These are phyloP conservation scores for Orycteropus afer DNA, from an alignment of 2,113 vertebrate species.

Conservation along the genomic window DNA sequence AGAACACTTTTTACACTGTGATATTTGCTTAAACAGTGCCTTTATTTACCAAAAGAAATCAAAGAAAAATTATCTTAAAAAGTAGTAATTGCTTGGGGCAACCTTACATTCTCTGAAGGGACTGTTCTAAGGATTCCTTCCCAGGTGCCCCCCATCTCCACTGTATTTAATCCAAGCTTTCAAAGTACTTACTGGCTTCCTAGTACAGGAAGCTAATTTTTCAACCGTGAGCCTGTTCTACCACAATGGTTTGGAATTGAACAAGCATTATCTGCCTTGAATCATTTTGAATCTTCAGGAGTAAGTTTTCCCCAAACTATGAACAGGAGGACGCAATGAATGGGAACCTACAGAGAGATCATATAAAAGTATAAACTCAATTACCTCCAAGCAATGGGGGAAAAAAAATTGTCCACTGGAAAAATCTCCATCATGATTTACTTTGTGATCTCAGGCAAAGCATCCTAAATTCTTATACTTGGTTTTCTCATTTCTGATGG, in stretches of 20 bases:
- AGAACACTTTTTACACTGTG: neutral
- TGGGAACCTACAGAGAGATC: neutral
- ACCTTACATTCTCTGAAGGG: neutral
- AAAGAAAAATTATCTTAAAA: neutral
- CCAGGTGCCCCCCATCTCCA: rapidly evolving
- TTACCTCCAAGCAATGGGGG: neutral
- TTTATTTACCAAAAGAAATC: neutral
- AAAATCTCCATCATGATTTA: neutral
- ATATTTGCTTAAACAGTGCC: neutral
- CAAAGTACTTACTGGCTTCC: neutral
- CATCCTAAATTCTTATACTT: neutral
- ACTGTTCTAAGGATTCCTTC: neutral
- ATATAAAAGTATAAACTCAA: neutral
- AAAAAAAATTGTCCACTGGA: neutral
- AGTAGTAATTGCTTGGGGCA: neutral
- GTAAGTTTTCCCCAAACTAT: neutral
- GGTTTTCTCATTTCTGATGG: neutral
- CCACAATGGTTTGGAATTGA: neutral
- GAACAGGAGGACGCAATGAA: neutral
- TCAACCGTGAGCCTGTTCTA: neutral
- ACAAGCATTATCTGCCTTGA: neutral
- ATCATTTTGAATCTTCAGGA: neutral
- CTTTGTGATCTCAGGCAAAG: neutral
- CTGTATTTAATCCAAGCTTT: neutral
- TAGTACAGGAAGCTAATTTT: neutral